phyloP scores from a whole-genome alignment of 2,888 invertebrate species.

The Cephus runcator region DNA sequence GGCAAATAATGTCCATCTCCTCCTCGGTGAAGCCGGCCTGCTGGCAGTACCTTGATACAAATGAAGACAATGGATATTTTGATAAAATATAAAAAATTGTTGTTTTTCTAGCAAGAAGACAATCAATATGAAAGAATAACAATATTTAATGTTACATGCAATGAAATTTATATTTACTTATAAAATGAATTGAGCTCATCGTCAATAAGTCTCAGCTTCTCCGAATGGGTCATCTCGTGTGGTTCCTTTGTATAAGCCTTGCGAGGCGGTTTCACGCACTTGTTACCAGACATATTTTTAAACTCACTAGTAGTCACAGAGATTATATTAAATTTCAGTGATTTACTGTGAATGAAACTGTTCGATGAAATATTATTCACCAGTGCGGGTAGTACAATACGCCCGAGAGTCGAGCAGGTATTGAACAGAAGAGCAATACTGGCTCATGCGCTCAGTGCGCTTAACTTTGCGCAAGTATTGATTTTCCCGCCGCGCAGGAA shows the following conservation, averaged over 20 bases:
- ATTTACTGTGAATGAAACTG: neutral
- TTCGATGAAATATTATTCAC: neutral
- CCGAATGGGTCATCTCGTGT: slow-evolving; percentile 61
- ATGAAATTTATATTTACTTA: slow-evolving; percentile 48
- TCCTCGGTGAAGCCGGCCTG: slow-evolving; percentile 75
- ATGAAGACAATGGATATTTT: neutral
- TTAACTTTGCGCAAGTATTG: neutral
- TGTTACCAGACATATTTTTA: slow-evolving; percentile 49
- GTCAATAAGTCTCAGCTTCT: slow-evolving; percentile 60
- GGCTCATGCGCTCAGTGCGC: neutral
- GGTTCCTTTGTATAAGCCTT: slow-evolving; percentile 58
- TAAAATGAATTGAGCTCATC: slow-evolving; percentile 62
- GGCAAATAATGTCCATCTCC: slow-evolving; percentile 76
- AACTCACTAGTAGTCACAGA: neutral
- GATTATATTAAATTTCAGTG: neutral
- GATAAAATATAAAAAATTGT: neutral
- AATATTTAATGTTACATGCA: neutral
- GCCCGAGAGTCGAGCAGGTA: neutral
- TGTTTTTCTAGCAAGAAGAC: neutral
- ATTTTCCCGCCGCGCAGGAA: slow-evolving; percentile 1
- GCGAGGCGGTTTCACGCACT: slow-evolving; percentile 55
- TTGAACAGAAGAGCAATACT: neutral
- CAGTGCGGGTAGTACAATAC: neutral
- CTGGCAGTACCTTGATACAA: slow-evolving; percentile 73
- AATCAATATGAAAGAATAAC: neutral